These are phyloP conservation scores for Phyto melanocephala DNA, from an alignment of 2,888 invertebrate genomes.

Conservation along the genomic window DNA sequence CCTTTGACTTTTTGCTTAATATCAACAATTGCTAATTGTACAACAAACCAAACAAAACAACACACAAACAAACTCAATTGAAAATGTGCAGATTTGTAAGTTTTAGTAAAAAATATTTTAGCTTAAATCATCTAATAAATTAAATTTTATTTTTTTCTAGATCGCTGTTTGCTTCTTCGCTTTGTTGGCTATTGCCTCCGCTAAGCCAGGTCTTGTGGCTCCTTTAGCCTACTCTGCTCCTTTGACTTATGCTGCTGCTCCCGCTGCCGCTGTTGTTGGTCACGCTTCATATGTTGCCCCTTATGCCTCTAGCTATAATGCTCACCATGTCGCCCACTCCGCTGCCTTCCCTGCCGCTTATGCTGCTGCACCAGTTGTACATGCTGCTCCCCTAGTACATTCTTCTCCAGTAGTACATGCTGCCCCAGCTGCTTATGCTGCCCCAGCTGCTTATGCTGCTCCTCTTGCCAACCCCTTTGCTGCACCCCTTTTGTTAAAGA, in stretches of 20 bases:
- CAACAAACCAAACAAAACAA: not conserved
- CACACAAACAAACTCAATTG: not conserved
- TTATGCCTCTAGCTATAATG: conserved; percentile 73
- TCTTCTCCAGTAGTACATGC: conserved; percentile 52
- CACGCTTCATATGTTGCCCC: conserved; percentile 74
- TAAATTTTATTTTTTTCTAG: conserved; percentile 54
- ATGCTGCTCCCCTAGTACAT: conserved; percentile 68
- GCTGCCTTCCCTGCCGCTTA: conserved; percentile 74
- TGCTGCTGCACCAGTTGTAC: conserved; percentile 57
- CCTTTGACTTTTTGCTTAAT: not conserved
- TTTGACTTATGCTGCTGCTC: conserved; percentile 53
- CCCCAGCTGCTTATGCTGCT: conserved; percentile 48
- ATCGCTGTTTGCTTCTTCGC: conserved; percentile 73
- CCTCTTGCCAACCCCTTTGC: conserved; percentile 57
- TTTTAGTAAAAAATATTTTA: conserved; percentile 18
- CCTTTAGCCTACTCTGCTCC: conserved; percentile 59
- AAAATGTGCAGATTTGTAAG: conserved; percentile 74
- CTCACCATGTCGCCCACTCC: conserved; percentile 73
- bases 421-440: conserved; percentile 50
- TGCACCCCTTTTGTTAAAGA: conserved; percentile 47
- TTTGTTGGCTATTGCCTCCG: conserved; percentile 68
- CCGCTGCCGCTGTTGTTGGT: conserved; percentile 72
- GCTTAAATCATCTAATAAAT: not conserved
- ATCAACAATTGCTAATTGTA: not conserved
- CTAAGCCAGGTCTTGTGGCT: conserved; percentile 66